Evolutionary conservation across 1,140 invertebrate species (phyloP).

Genomic region (Drosophila mayri): DNA sequence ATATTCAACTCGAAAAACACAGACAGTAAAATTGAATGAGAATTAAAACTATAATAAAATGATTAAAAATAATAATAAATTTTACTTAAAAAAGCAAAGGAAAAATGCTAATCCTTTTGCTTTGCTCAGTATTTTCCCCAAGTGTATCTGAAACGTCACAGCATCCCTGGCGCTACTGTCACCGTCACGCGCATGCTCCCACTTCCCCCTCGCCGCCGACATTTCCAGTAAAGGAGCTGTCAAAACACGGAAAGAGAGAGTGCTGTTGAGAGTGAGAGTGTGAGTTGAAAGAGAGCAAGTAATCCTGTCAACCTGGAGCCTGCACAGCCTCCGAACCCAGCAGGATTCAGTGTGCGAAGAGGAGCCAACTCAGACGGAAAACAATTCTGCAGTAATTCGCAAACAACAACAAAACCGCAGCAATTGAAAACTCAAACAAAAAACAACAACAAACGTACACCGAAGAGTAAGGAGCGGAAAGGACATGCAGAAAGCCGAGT

Average conservation of each 20-base stretch:
- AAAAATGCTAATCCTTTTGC: too few relatives aligned
- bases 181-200: constrained; percentile 29
- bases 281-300: constrained; percentile 9
- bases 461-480: neutral
- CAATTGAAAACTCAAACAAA: constrained; percentile 20
- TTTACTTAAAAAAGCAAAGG: neutral
- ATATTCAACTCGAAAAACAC: neutral
- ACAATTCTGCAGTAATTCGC: constrained; percentile 37
- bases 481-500: neutral
- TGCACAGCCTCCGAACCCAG: constrained; percentile 57
- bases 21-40: neutral
- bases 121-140: neutral
- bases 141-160: constrained; percentile 28
- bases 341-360: constrained; percentile 44
- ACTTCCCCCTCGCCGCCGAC: constrained; percentile 6
- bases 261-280: neutral
- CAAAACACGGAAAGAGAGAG: constrained; percentile 46
- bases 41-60: neutral
- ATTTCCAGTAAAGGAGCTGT: constrained; percentile 31
- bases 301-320: constrained; percentile 19
- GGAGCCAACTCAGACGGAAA: constrained; percentile 56
- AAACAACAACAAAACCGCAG: constrained; percentile 10
- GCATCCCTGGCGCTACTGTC: constrained; percentile 71
- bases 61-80: neutral
- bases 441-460: constrained; percentile 18